Percentiles rank a stretch among this genome's conserved stretches.
phyloP scores from a whole-genome alignment of 1,140 invertebrate genomes.

The Dinoponera quadriceps region DNA sequence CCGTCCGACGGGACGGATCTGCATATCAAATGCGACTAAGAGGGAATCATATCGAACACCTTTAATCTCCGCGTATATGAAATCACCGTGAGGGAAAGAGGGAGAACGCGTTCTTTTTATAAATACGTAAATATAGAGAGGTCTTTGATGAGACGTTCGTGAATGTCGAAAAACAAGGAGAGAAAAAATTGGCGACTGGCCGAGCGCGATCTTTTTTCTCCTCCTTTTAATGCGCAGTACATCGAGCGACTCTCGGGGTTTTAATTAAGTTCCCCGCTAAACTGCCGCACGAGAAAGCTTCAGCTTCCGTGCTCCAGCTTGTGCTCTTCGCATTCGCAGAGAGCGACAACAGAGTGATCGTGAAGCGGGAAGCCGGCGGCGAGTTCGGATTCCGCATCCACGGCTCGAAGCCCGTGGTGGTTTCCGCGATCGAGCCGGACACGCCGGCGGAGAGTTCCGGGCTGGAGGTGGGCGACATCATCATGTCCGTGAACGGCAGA shows the following conservation, averaged over 20 bases:
- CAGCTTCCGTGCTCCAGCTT: no score
- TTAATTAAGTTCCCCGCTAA: neutral
- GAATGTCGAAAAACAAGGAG: neutral
- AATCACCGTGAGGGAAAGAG: neutral
- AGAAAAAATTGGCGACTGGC: neutral
- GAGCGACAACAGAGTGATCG: constrained; percentile 94
- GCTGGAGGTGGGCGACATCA: constrained; percentile 96
- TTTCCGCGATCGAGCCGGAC: constrained; percentile 96
- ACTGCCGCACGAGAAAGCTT: neutral
- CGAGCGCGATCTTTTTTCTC: neutral
- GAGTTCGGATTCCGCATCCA: constrained; percentile 98
- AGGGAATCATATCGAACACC: neutral
- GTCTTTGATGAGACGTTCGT: neutral
- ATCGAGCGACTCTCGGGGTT: neutral
- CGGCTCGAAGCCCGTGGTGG: constrained; percentile 97
- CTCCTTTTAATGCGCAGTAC: neutral
- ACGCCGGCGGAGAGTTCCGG: constrained; percentile 96
- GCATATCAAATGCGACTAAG: constrained; percentile 24
- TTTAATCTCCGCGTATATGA: neutral
- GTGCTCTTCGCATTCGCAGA: constrained; percentile 87
- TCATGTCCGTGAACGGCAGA: constrained; percentile 95
- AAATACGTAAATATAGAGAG: neutral
- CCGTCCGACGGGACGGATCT: neutral
- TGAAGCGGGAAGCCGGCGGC: constrained; percentile 91
- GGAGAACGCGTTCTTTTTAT: neutral